These are phyloP conservation scores for Syngnathus scovelli DNA, from an alignment of 2,113 vertebrate species.

Conservation along the genomic window DNA sequence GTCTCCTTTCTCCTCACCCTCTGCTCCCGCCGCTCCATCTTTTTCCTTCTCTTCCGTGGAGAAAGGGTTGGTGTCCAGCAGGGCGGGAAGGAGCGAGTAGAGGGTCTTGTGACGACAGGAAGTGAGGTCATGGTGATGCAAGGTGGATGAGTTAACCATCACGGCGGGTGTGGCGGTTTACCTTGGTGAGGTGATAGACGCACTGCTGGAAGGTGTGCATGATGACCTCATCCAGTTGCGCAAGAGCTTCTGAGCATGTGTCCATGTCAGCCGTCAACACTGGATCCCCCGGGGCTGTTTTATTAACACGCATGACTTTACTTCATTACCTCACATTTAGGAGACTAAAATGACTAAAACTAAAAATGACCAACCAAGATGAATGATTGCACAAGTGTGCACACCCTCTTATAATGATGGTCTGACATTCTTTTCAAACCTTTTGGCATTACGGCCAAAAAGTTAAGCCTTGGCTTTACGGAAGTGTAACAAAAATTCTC, in stretches of 20 bases:
- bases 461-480: background rate
- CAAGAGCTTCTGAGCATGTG: constrained; percentile 86
- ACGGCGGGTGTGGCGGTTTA: constrained; percentile 30
- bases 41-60: constrained; percentile 70
- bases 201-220: constrained; percentile 95
- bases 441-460: background rate
- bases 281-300: constrained; percentile 69
- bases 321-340: no score
- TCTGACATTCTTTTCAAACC: background rate
- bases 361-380: background rate
- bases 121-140: constrained; percentile 2
- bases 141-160: background rate
- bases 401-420: background rate
- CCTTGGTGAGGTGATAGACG: constrained; percentile 92
- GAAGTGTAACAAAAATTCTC: background rate
- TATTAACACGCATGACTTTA: constrained; percentile 11
- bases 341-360: no score
- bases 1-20: constrained; percentile 44
- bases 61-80: constrained; percentile 88
- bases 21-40: constrained; percentile 28
- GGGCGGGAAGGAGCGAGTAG: constrained; percentile 84
- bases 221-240: constrained; percentile 86
- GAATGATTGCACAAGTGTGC: background rate
- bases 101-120: constrained; percentile 71
- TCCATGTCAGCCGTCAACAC: constrained; percentile 83